Base-by-base conservation (phyloP, 2,888 invertebrate species). In the Erynnis tages region DNA sequence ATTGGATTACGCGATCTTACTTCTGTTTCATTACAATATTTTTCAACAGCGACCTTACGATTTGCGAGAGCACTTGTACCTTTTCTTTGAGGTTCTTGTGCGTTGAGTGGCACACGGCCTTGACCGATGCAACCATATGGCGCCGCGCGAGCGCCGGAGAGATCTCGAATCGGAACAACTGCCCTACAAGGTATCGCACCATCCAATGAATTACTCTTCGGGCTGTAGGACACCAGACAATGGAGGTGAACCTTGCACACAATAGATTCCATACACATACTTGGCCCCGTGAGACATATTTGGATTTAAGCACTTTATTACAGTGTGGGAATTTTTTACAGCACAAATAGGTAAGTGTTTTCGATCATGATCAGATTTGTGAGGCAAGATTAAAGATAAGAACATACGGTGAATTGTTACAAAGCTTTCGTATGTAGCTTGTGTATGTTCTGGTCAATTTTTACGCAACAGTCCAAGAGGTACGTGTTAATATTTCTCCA, bases 1-100 rank as follows among this genome's bases (percentile, higher is more conserved):
- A 29, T 44, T n/a, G n/a, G n/a, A n/a, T 44, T 32, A 21, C 32
- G 23, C 21, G 8, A 21, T 44, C 32, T 21, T 25, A 23, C 25
- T 35, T 45, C 10, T 45, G 7, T 5, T n/a, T 4, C 17, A n/a
- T 4, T 1, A 14, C 8, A 34, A 25, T n/a, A 19, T 27, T 34
- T 35, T 50, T 41, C 29, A 40, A 49, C 16, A n/a, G 19, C 34
- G 29, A 29, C 19, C 21, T 19, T 40, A 29, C 14, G 25, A 44
- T 23, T 53, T 47, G 41, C 38, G 41, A 49, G 53, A 69, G 52
- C 54, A 54, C 57, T 60, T 53, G 69, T 61, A 67, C 57, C 65
- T 71, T 70, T 69, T 71, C 73, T 71, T 70, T 72, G 68, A 71
- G 71, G 66, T 67, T 66, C 63, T 69, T 65, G 54, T 67, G 66